Base-by-base conservation (phyloP, 2,797 vertebrate species). In the Chloroceryle amazona region DNA sequence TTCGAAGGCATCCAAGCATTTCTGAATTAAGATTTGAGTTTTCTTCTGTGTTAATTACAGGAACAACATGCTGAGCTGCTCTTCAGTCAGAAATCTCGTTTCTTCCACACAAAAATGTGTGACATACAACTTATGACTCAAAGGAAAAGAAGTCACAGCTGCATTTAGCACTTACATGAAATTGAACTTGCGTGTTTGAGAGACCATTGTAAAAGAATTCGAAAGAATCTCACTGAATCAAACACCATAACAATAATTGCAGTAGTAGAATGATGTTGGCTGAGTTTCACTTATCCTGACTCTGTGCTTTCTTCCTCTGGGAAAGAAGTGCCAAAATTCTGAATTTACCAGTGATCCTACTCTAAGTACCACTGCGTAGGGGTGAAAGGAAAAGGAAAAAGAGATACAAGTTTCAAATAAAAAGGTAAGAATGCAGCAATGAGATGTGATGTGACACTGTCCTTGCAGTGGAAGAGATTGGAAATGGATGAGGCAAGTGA, bases 1-100 rank as follows among this genome's bases (percentile, higher is more conserved):
- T 89, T 92, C 81, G 54, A 96, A 94, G 49, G 74, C 88, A 89
- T 76, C 82, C 25, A 2, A 76, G 92, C 91, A 96, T 94, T 92
- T 96, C 86, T 68, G 58, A 92, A 82, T 31, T 15, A 84, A 62
- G 73, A 84, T 68, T 84, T 89, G 73, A 90, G 78, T 82, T 93
- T 80, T 63, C 74, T 76, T 51, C 80, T 71, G 23, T 63, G 90
- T 89, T 96, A 96, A 93, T 94, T 95, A 90, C 74, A 78, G 71
- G 60, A 93, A 84, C 58, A 85, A 37, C 86, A 80, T 52, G 78
- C 88, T 90, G 91, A 96, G 74, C 44, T 82, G 22, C 52, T 94
- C 67, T 89, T 96, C 73, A 82, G 33, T 80, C 81, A 94, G 62
- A 93, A 86, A 74, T 42, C 82, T 94, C 44, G 41, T 68, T 85